Base-by-base conservation (phyloP, 2,797 vertebrate species). In the Pipistrellus pipistrellus region DNA sequence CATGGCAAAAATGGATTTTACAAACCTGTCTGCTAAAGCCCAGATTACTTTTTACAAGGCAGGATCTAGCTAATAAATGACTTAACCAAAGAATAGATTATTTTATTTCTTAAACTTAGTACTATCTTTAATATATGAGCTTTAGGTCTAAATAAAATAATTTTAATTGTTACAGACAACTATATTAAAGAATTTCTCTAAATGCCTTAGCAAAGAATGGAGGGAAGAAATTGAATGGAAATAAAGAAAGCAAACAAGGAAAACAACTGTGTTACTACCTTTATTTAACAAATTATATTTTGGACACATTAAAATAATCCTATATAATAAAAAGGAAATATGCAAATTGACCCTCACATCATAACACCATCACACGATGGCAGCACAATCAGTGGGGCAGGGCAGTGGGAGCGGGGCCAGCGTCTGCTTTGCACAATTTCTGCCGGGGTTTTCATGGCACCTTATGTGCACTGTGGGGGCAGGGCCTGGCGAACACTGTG, bases 51-150 rank as follows among this genome's bases (percentile, higher is more conserved):
- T 87, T 80, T 71, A 91, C 8, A 85, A 94, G 68, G 30, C 25
- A 93, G 14, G 46, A 77, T 46, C n/a, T n/a, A 82, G 15, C 30
- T 35, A 93, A 66, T 91, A 94, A 94, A 77, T 32, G n/a, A 92
- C 32, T 86, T 88, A 90, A 69, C 15, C 8, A 82, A 85, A 82
- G 38, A 92, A 46, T 57, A 64, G 35, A 73, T 44, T 69, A 11
- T 0, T 80, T 86, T 66, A 81, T 82, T 77, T 73, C 55, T 93
- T 1, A 86, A 71, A 82, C 86, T 75, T 59, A 8, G 15, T 66
- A 72, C 8, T 57, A 5, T 15, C 15, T 92, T 96, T 92, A 68
- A n/a, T 69, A 75, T 75, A 93, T 95, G 27, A 25, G 11, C 18
- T 94, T 85, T 85, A 57, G 12, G 11, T 92, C 3, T 90, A 23